Evolutionary conservation across 2,888 invertebrate genomes (phyloP), one percentile per base, ranked within the genome.

Genomic region (Brassicogethes aeneus): DNA sequence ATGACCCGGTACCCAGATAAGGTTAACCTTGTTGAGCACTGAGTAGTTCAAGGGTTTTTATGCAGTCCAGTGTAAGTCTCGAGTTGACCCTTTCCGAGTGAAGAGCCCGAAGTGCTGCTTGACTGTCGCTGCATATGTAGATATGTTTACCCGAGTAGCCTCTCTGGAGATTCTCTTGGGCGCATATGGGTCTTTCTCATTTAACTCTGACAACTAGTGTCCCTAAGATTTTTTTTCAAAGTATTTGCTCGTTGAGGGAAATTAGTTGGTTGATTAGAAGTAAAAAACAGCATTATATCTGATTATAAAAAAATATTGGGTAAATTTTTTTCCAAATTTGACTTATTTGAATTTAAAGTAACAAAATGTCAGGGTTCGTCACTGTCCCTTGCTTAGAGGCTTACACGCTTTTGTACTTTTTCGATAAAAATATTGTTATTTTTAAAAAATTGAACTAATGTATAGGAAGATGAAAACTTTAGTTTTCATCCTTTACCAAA

Each of bases 171-270:
- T n/a, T n/a, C n/a, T n/a, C n/a, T n/a, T n/a, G n/a, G n/a, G n/a
- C n/a, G n/a, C n/a, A n/a, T n/a, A n/a, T 36, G 34, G 29, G 36
- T 37, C 38, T 37, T 33, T 17, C 17, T 23, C 23, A 23, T 35
- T 32, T 34, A 35, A 13, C 7, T 40, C 15, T 34, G 40, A 40
- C 34, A 34, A 5, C 16, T 30, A 10, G 10, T 23, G 29, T 35
- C 29, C 12, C 2, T 23, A 23, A 23, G 23, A 23, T 23, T 23
- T 23, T 23, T 23, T 23, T 23, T 23, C 23, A 23, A 23, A 23
- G 23, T 23, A 5, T 23, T 23, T 23, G 23, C 23, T 23, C 23
- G 23, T 23, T 23, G 10, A 23, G 5, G 23, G 5, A 23, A 23
- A 10, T 23, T 23, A 10, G 23, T 7, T 23, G 5, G 23, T 23